A percentile compares a stretch with the other conserved stretches of the same genome.
Evolutionary conservation across 1,140 invertebrate species (phyloP).

Genomic region (Camponotus pennsylvanicus): DNA sequence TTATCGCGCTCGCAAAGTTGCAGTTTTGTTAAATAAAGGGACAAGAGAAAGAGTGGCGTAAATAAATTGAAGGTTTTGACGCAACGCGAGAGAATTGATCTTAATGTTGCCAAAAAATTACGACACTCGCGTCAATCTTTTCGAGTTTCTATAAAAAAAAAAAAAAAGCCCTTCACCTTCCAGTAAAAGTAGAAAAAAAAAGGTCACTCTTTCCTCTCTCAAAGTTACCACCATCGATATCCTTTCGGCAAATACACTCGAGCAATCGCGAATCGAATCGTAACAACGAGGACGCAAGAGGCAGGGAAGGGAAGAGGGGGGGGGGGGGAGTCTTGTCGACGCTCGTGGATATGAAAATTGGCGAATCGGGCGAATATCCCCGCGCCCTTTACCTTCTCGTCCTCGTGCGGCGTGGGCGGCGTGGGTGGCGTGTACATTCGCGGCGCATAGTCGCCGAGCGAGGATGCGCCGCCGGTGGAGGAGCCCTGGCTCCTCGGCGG

Average conservation of each 20-base stretch:
- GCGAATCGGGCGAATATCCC: background rate
- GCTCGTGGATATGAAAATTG: background rate
- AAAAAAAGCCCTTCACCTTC: background rate
- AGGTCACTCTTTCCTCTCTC: background rate
- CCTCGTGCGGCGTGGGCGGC: slow-evolving; percentile 84
- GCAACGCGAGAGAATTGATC: slow-evolving; percentile 30
- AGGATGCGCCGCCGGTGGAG: slow-evolving; percentile 84
- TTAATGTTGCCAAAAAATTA: background rate
- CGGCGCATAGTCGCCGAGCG: slow-evolving; percentile 84
- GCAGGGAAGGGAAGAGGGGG: background rate
- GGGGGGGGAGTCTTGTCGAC: background rate
- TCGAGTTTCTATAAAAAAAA: background rate
- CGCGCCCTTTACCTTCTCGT: slow-evolving; percentile 82
- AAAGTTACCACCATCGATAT: background rate
- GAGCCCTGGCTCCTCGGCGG: slow-evolving; percentile 85
- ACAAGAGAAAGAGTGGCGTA: background rate
- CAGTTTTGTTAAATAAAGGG: slow-evolving; percentile 12
- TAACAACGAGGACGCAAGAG: background rate
- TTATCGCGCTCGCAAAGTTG: background rate
- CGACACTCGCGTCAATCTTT: background rate
- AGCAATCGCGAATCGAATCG: background rate
- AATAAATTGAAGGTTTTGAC: background rate
- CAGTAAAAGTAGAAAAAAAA: background rate
- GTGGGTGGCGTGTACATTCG: slow-evolving; percentile 86
- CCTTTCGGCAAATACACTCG: background rate